Base-by-base conservation (phyloP, 2,888 invertebrate genomes). In the Aspidiotus destructor region DNA sequence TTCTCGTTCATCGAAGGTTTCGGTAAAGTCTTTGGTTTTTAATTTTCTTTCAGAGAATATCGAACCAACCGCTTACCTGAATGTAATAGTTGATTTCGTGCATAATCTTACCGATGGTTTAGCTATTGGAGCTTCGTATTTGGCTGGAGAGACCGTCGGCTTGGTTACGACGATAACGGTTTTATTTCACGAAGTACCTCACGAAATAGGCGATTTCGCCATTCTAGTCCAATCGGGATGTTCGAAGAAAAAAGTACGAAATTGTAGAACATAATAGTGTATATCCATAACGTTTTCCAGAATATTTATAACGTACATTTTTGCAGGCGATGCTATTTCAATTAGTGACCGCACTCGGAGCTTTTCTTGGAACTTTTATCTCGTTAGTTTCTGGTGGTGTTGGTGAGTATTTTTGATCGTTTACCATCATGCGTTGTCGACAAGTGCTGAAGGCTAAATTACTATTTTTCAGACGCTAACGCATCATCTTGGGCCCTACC, bases 91-190 rank as follows among this genome's bases (percentile, higher is more conserved):
- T 48, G 99, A 99, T 78, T 97, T 97, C 78, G 87, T 94, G 13
- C 99, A 99, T 78, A 99, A 99, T 79, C 97, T 99, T 76, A 99
- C 99, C 11, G 99, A 99, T 82, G 99, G 99, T 28, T 80, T 99
- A 71, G 99, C 99, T 28, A 98, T 99, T 76, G 99, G 99, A 62
- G 98, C 98, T 1, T 97, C 97, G 1, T 98, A 88, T 77, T 84
- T 97, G 75, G 95, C 93, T 70, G 96, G 97, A 11, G 86, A 88
- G 74, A 89, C 83, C 73, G 83, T 92, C 75, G 93, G 93, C 41
- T 82, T 89, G 68, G 83, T 97, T 13, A 99, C 99, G 15, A 98
- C 98, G 41, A 80, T 96, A 52, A 97, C 97, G 2, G 97, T 99
- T 75, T 82, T 99, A 65, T 80, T 99, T 60, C 99, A 99, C 78